Conservation (phyloP, 2,888 invertebrate genomes). For the Hypercompe scribonia region DNA sequence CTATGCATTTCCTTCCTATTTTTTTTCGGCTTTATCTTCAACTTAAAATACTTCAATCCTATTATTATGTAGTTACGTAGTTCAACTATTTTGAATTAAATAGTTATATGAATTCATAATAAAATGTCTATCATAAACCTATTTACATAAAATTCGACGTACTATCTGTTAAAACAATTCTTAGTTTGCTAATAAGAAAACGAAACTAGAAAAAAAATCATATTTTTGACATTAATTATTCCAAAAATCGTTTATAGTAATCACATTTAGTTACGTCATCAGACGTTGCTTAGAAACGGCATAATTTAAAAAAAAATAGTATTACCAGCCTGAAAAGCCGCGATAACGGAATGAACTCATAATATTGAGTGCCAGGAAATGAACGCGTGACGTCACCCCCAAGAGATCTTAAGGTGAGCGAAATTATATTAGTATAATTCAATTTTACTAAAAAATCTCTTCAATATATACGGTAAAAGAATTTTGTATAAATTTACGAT, state of each 20-base stretch:
- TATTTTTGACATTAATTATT: constrained; percentile 13
- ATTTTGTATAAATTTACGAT: constrained; percentile 27
- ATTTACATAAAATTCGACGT: background rate
- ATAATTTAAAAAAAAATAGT: constrained; percentile 52
- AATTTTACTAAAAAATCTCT: constrained; percentile 33
- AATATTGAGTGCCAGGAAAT: constrained; percentile 62
- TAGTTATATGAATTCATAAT: background rate
- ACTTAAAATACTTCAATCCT: no score
- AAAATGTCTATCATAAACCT: background rate
- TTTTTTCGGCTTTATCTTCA: no score
- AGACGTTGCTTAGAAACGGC: constrained; percentile 48
- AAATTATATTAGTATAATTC: constrained; percentile 45
- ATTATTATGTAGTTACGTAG: no score
- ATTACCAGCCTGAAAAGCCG: constrained; percentile 55
- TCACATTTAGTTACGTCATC: constrained; percentile 26
- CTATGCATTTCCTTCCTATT: no score
- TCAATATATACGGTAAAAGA: constrained; percentile 20
- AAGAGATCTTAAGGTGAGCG: constrained; percentile 45
- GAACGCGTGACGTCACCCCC: constrained; percentile 52
- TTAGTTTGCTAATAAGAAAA: background rate
- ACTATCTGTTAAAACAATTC: background rate
- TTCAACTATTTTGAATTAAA: no score
- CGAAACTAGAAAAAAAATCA: background rate
- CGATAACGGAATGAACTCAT: constrained; percentile 68
- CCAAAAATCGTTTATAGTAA: constrained; percentile 8